Base-by-base conservation (phyloP, 2,113 vertebrate genomes). In the Ondatra zibethicus region DNA sequence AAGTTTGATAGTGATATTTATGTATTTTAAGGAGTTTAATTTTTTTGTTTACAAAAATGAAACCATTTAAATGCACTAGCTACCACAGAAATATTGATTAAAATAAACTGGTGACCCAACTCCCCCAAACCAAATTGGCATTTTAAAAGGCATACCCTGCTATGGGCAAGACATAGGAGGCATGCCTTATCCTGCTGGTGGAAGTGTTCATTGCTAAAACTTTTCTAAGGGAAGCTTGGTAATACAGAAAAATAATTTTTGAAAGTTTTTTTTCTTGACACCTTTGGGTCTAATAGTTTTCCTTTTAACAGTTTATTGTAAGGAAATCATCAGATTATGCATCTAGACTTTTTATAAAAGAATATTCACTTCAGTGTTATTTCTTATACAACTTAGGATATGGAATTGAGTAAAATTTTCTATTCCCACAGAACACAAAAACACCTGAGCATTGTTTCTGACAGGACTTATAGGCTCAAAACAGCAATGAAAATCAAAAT, bases 191-290 rank as follows among this genome's bases (percentile, higher is more conserved):
- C 95, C 58, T 75, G 86, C 96, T 96, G 91, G 94, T 89, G 52
- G 88, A 97, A 94, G 94, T 97, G 97, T 97, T 97, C 97, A 97
- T 96, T 97, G 91, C 89, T 81, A 88, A 96, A 96, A 94, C 85
- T 96, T 96, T 96, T 95, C 93, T 80, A 96, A 70, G 93, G 91
- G 89, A 76, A 97, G 96, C 84, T 97, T 96, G 97, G 95, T 92
- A 96, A 97, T 96, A 80, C 84, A 66, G 90, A 92, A 92, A 80
- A 94, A 93, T 95, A 70, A 80, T 93, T 96, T 92, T 95, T 81
- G 63, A 45, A 96, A 61, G 89, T 81, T 97, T n/a, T 21, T n/a
- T 31, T 94, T 89, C 58, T 96, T 97, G 85, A 96, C 91, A 93
- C 86, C 70, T 96, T 95, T 95, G 72, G 66, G 88, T 95, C 65